Conservation (phyloP, 64 coral and sea anemone genomes). For the Trachythela sp. region DNA sequence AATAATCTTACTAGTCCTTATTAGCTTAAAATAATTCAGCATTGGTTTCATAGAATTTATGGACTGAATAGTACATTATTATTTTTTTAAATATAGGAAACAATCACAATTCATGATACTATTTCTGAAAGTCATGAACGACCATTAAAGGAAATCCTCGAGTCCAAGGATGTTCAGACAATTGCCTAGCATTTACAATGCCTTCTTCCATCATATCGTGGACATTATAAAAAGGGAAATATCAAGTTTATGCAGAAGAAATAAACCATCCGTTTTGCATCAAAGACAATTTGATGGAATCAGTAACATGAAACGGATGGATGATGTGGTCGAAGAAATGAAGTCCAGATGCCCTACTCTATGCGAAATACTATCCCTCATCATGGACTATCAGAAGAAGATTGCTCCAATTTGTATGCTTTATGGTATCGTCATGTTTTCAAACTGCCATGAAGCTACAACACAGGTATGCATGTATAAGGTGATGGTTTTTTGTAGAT, state of each 20-base stretch:
- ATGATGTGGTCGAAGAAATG: not conserved
- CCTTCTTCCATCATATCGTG: not conserved
- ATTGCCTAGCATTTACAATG: not conserved
- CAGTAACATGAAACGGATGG: not conserved
- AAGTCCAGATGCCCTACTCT: not conserved
- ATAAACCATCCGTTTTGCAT: not conserved
- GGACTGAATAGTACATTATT: too few relatives aligned
- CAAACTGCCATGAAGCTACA: slow-evolving; percentile 14
- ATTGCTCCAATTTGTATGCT: not conserved
- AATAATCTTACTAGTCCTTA: too few relatives aligned
- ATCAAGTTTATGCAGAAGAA: not conserved
- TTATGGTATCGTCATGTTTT: not conserved
- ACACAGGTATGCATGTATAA: slow-evolving; percentile 4
- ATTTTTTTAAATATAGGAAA: too few relatives aligned
- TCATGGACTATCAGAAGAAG: not conserved
- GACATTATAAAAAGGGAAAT: not conserved
- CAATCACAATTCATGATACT: too few relatives aligned
- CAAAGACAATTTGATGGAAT: not conserved
- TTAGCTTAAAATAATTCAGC: too few relatives aligned
- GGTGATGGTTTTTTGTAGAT: too few relatives aligned
- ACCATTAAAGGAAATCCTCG: too few relatives aligned
- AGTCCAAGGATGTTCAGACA: not conserved
- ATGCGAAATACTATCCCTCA: not conserved
- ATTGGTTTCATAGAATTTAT: too few relatives aligned
- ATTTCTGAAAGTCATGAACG: too few relatives aligned